A percentile compares a stretch with the other conserved stretches of the same genome.
phyloP scores from a whole-genome alignment of 2,797 vertebrate genomes.

The Sternarchorhynchus goeldii region DNA sequence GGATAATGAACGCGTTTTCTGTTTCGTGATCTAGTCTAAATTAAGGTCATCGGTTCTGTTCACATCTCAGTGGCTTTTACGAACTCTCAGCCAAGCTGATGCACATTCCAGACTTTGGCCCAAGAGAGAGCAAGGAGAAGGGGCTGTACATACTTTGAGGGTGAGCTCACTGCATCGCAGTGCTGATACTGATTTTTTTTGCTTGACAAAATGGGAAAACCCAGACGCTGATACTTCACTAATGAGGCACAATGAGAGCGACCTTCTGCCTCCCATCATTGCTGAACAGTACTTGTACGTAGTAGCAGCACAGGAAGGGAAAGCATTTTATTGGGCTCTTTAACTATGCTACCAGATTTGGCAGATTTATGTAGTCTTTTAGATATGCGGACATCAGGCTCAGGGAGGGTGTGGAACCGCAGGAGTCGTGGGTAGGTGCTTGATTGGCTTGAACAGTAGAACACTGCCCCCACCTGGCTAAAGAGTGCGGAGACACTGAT shows the following conservation, averaged over 20 bases:
- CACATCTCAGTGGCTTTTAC: constrained; percentile 4
- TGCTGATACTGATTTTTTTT: constrained; percentile 24
- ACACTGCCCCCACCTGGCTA: constrained; percentile 76
- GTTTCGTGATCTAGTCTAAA: constrained; percentile 19
- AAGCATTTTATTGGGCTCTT: background rate
- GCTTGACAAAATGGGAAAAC: background rate
- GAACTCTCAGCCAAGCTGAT: constrained; percentile 29
- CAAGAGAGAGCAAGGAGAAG: constrained; percentile 53
- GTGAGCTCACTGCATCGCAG: constrained; percentile 59
- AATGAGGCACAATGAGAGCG: constrained; percentile 19
- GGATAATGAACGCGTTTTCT: constrained; percentile 15
- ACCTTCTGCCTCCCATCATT: constrained; percentile 7
- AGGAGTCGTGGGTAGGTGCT: background rate
- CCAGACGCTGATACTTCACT: background rate
- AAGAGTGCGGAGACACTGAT: constrained; percentile 18
- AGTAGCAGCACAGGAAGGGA: background rate
- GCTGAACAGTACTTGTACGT: background rate
- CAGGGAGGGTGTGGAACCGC: background rate
- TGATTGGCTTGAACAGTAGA: constrained; percentile 54
- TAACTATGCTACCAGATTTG: no score
- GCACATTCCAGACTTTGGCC: constrained; percentile 66
- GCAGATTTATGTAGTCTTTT: constrained; percentile 1
- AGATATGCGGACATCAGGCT: constrained; percentile 11
- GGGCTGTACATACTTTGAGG: constrained; percentile 59
- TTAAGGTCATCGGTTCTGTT: constrained; percentile 34